phyloP scores from a whole-genome alignment of 1,140 invertebrate genomes.

The Druon quercuslanigerum region DNA sequence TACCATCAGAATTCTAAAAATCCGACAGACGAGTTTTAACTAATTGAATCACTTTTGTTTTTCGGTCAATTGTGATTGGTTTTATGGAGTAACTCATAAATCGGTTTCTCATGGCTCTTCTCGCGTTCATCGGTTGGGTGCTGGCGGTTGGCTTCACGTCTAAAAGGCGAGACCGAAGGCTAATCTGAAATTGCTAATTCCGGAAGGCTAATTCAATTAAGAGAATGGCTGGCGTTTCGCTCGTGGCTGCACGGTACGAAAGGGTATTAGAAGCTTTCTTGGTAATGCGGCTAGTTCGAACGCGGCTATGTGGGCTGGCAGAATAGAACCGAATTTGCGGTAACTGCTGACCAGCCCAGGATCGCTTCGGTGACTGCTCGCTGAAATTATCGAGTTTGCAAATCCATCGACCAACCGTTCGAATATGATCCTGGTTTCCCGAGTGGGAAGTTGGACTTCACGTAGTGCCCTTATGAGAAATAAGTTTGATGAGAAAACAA shows the following conservation, averaged over 20 bases:
- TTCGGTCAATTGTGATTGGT: background rate
- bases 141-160: conserved; percentile 32
- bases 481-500: no score
- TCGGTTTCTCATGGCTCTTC: conserved; percentile 11
- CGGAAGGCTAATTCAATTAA: conserved; percentile 72
- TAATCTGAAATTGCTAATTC: conserved; percentile 72
- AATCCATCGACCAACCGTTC: conserved; percentile 50
- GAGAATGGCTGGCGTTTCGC: conserved; percentile 58
- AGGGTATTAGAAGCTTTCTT: conserved; percentile 59
- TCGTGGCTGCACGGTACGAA: conserved; percentile 43
- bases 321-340: conserved; percentile 64
- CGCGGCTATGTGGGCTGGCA: conserved; percentile 40
- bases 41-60: background rate
- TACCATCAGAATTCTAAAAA: background rate
- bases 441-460: conserved; percentile 33
- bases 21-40: background rate
- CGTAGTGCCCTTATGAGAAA: background rate
- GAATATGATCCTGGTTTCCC: conserved; percentile 17
- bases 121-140: conserved; percentile 21
- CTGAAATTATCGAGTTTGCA: conserved; percentile 60
- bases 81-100: background rate
- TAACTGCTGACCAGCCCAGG: conserved; percentile 63
- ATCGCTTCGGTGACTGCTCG: conserved; percentile 56
- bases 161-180: conserved; percentile 45
- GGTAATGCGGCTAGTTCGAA: conserved; percentile 54